phyloP scores from a whole-genome alignment of 1,140 invertebrate genomes.

The Leptinotarsa lineolata region DNA sequence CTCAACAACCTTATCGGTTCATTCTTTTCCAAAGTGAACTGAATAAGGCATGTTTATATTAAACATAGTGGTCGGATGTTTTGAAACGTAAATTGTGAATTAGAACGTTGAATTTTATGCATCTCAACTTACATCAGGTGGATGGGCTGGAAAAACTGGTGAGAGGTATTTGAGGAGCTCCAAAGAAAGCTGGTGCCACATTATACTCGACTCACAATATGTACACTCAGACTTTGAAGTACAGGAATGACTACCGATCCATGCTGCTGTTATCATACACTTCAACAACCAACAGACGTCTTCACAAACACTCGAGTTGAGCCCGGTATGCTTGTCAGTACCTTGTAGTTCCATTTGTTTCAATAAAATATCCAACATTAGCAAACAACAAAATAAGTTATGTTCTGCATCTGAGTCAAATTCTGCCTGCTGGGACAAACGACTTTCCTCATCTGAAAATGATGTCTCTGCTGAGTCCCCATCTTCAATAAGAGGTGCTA shows the following conservation, averaged over 20 bases:
- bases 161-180: conserved; percentile 80
- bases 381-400: conserved; percentile 89
- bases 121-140: conserved; percentile 71
- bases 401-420: conserved; percentile 70
- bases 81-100: too few relatives aligned
- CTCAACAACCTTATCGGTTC: too few relatives aligned
- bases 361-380: conserved; percentile 93
- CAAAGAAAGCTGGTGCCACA: conserved; percentile 90
- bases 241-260: conserved; percentile 76
- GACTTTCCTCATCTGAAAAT: conserved; percentile 72
- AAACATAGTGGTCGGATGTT: too few relatives aligned
- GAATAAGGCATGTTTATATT: too few relatives aligned
- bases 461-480: conserved; percentile 70
- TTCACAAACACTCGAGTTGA: conserved; percentile 76
- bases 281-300: conserved; percentile 80
- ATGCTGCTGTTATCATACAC: conserved; percentile 77
- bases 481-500: conserved; percentile 66
- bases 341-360: conserved; percentile 97
- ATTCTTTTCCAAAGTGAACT: too few relatives aligned
- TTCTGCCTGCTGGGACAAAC: conserved; percentile 63
- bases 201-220: conserved; percentile 88
- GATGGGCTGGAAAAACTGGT: conserved; percentile 72
- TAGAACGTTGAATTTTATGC: background rate
- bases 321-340: conserved; percentile 79
- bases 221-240: conserved; percentile 73